Evolutionary conservation across 2,113 vertebrate species (phyloP), one percentile per base, ranked within the genome.

Genomic region (Phylloscopus trochiloides): DNA sequence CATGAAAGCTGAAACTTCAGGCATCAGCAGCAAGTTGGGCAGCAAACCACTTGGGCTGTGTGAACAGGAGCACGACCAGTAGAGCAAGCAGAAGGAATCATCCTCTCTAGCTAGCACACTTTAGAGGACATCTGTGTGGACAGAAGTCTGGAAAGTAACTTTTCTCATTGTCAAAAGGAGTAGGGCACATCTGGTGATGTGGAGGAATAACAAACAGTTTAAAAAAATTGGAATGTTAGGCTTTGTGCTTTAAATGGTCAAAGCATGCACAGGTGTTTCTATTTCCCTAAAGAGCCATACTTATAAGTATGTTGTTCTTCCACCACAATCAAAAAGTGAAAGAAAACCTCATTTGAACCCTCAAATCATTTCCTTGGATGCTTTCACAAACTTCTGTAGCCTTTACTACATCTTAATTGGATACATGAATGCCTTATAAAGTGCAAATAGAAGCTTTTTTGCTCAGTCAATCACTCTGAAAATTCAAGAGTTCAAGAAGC

Each of bases 401-500:
- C 5, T 91, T 89, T 87, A 7, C 45, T 88, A 21, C 31, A 22
- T 68, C 42, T 90, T 91, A 76, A 76, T 66, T 82, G 51, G 62
- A 65, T 83, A 51, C 38, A 77, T 50, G 55, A 61, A 34, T 59
- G 17, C n/a, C 40, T 12, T 52, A 29, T 45, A 74, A 86, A 78
- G 61, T 74, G 72, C 58, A 88, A 84, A 90, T 43, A 62, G 25
- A 36, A 70, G 22, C 22, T 74, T 47, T 95, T 82, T 86, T 3
- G 3, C 10, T 92, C n/a, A 71, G 31, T 71, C 18, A 74, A 26
- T 71, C 55, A 42, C 47, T 61, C 21, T 55, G 26, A 88, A 90
- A 95, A 74, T 86, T 74, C 38, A 45, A 4, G 86, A 91, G 51
- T 81, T 95, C 78, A 88, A 88, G 75, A 29, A 86, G 51, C 15